Conservation (phyloP, 2,113 vertebrate species). For the Otocyon megalotis region DNA sequence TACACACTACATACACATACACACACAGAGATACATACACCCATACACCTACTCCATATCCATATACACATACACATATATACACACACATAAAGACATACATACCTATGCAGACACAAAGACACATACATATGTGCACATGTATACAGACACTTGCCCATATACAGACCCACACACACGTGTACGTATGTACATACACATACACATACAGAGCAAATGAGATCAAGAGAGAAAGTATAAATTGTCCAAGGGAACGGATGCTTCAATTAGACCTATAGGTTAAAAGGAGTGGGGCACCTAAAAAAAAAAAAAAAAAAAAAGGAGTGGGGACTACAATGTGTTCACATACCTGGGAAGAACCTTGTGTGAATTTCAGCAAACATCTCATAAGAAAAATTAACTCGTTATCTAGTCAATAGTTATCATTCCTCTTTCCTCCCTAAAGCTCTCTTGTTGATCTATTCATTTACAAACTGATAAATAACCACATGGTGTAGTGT, state of each 20-base stretch:
- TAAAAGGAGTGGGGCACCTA: conserved; percentile 77
- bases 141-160: too few relatives aligned
- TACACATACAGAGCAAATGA: neutral
- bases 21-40: neutral
- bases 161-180: neutral
- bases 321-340: conserved; percentile 66
- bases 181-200: rapidly evolving
- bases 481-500: neutral
- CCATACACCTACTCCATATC: too few relatives aligned
- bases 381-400: conserved; percentile 57
- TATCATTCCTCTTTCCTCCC: neutral
- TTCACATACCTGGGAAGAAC: conserved; percentile 79
- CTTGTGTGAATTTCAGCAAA: conserved; percentile 79
- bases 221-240: neutral
- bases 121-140: too few relatives aligned
- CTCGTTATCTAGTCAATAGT: conserved; percentile 56
- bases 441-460: conserved; percentile 61
- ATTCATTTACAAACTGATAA: conserved; percentile 1
- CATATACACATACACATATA: neutral
- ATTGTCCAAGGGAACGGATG: neutral
- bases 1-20: too few relatives aligned
- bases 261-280: neutral
- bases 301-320: too few relatives aligned
- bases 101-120: neutral
- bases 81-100: neutral